These are phyloP conservation scores for Synergus gifuensis DNA, from an alignment of 2,888 invertebrate genomes.

Conservation along the genomic window DNA sequence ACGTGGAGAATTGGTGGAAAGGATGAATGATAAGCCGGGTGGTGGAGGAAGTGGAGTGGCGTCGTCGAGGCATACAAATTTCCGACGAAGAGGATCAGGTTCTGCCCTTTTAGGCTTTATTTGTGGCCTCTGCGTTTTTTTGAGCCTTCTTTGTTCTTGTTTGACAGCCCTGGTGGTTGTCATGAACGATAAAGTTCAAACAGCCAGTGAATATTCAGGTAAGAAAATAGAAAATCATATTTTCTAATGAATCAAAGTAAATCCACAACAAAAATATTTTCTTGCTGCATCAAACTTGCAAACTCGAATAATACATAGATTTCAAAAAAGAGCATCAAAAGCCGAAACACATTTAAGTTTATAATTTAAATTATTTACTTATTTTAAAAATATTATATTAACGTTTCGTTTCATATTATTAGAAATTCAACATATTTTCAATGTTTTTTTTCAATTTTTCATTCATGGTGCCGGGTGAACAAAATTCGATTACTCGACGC, in stretches of 20 bases:
- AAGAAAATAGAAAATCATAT: slow-evolving; percentile 32
- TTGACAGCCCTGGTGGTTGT: slow-evolving; percentile 64
- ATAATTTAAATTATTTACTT: no score
- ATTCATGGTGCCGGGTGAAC: not conserved
- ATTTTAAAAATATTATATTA: not conserved
- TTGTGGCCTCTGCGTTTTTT: slow-evolving; percentile 66
- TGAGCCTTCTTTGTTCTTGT: slow-evolving; percentile 66
- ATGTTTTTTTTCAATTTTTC: not conserved
- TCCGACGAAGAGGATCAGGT: slow-evolving; percentile 41
- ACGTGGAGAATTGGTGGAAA: not conserved
- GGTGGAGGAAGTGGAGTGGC: not conserved
- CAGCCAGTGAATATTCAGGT: slow-evolving; percentile 51
- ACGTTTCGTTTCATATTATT: not conserved
- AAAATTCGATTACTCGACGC: not conserved
- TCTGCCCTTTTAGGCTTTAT: slow-evolving; percentile 56
- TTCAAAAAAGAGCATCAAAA: not conserved
- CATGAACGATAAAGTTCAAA: slow-evolving; percentile 62
- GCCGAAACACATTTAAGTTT: no score
- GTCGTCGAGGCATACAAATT: not conserved
- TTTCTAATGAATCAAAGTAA: not conserved
- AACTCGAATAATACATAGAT: not conserved
- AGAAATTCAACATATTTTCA: not conserved
- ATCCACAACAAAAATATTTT: not conserved
- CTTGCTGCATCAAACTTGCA: not conserved
- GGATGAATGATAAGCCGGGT: slow-evolving; percentile 13